A percentile compares a stretch with the other conserved stretches of the same genome.
Conservation (phyloP, 2,888 invertebrate genomes). For the Aporophyla lueneburgensis region DNA sequence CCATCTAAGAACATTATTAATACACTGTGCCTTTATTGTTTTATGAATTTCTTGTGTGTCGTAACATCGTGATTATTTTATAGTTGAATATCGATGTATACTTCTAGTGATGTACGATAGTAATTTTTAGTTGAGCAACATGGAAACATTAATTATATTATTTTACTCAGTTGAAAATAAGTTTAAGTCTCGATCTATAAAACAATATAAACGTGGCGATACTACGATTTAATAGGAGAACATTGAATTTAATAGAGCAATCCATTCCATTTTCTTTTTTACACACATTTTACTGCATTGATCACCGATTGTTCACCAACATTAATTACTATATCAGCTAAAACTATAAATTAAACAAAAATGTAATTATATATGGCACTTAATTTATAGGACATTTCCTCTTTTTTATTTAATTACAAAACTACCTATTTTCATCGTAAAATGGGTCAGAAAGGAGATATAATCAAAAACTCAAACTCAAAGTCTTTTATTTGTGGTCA, state of each 20-base stretch:
- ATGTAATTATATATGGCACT: too few relatives aligned
- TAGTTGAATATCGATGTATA: too few relatives aligned
- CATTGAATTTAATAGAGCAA: not conserved
- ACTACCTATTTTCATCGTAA: too few relatives aligned
- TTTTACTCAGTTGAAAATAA: too few relatives aligned
- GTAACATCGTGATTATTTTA: not conserved
- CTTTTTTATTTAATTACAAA: too few relatives aligned
- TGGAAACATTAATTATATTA: too few relatives aligned
- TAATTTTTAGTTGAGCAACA: not conserved
- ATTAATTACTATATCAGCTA: not conserved
- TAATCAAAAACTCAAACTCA: too few relatives aligned
- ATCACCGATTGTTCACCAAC: not conserved
- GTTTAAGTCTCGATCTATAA: not conserved
- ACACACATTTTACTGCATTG: not conserved
- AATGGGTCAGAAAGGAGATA: too few relatives aligned
- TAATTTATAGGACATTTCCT: too few relatives aligned
- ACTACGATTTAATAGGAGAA: not conserved
- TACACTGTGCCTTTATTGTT: not conserved
- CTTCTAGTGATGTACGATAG: not conserved
- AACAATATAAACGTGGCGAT: not conserved
- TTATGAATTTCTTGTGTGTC: not conserved
- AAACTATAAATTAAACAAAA: too few relatives aligned
- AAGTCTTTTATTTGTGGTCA: too few relatives aligned
- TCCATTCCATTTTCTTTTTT: not conserved
- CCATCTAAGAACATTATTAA: not conserved